Evolutionary conservation across 2,113 vertebrate species (phyloP), one percentile per base, ranked within the genome.

Genomic region (Anhinga anhinga): DNA sequence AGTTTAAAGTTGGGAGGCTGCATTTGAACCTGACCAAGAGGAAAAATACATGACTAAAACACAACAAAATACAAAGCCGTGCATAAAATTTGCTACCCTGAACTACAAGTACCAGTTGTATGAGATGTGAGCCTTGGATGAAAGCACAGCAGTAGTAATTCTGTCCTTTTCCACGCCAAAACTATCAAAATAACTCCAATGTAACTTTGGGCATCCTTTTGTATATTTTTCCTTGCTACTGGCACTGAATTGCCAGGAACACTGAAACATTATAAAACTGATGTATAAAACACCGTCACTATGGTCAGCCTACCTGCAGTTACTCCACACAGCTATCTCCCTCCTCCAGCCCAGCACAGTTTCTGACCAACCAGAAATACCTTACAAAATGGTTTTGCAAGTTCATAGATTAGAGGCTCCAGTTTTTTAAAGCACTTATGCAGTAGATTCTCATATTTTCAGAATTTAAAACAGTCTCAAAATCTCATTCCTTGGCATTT

Each of bases 81-180:
- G 21, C 15, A 11, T 40, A 30, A 87, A 49, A 78, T 70, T 34
- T 74, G 29, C 34, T 81, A 44, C 42, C 13, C 34, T 55, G 67
- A 47, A 90, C 25, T 23, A n/a, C 30, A 52, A 53, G 36, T 26
- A 44, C 5, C 3, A 5, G 25, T 27, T 1, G 0, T n/a, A 40
- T 58, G 63, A 77, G 63, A 25, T 18, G 23, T 26, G 34, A 88
- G 32, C 27, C 16, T 58, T 32, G 29, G 34, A 55, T 38, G 70
- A 88, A 69, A 78, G 25, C 45, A 21, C 15, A 77, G 69, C 19
- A 27, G 30, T 7, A 59, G 11, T 8, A 62, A 15, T 34, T 73
- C 84, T 50, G n/a, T 44, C 52, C 22, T 77, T 56, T 58, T 47
- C 30, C 58, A 84, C 12, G 40, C 34, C 55, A 65, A 44, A 63